Conservation (phyloP, 1,140 invertebrate species). For the Leucophenga varia region DNA sequence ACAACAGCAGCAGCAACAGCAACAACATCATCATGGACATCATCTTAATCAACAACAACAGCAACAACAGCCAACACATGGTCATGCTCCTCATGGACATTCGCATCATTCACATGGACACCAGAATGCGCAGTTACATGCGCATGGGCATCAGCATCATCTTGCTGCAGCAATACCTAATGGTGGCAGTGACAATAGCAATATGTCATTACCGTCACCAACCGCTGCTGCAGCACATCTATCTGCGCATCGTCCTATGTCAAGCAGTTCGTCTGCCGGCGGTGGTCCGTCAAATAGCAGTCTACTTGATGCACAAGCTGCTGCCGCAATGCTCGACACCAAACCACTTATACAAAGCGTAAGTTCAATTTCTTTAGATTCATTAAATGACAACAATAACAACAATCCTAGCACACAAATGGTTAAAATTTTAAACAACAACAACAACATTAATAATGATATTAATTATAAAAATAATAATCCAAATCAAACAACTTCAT, state of each 20-base stretch:
- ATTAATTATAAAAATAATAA: too few species aligned
- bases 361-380: slow-evolving; percentile 27
- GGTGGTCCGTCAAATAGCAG: slow-evolving; percentile 60
- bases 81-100: slow-evolving; percentile 62
- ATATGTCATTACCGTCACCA: slow-evolving; percentile 73
- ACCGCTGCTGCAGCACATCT: slow-evolving; percentile 49
- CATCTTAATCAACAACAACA: slow-evolving; percentile 64
- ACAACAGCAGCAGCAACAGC: slow-evolving; percentile 35
- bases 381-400: too few species aligned
- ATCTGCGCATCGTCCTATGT: slow-evolving; percentile 60
- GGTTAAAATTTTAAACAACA: too few species aligned
- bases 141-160: slow-evolving; percentile 6
- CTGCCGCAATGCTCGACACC: slow-evolving; percentile 46
- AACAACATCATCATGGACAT: slow-evolving; percentile 38
- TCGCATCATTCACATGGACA: slow-evolving; percentile 69
- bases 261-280: slow-evolving; percentile 66
- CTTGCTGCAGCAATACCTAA: slow-evolving; percentile 51
- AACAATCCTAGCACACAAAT: too few species aligned
- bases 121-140: slow-evolving; percentile 39
- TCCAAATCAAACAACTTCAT: too few species aligned
- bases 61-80: slow-evolving; percentile 32
- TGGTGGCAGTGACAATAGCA: slow-evolving; percentile 73
- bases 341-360: slow-evolving; percentile 58
- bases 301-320: slow-evolving; percentile 34
- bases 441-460: background rate